Conservation (phyloP, 2,113 vertebrate species). For the Antechinus flavipes region DNA sequence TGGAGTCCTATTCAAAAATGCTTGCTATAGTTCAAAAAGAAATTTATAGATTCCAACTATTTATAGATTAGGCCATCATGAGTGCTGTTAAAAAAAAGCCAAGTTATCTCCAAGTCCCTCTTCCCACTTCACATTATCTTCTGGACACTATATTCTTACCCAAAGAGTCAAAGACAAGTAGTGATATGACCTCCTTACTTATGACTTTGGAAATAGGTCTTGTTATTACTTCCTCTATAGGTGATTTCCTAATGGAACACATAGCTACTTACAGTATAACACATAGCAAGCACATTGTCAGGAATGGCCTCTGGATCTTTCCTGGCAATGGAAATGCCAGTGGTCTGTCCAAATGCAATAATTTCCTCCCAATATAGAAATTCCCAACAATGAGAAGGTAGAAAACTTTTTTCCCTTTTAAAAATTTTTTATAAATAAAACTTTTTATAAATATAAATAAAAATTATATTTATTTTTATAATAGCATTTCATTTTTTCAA, state of each 20-base stretch:
- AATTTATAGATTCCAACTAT: neutral
- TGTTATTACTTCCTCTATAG: neutral
- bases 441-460: too few relatives aligned
- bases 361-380: neutral
- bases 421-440: neutral
- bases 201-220: neutral
- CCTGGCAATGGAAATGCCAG: neutral
- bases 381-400: neutral
- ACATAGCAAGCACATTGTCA: neutral
- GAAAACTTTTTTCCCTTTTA: neutral
- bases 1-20: neutral
- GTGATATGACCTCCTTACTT: neutral
- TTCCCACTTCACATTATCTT: too few relatives aligned
- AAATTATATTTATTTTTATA: too few relatives aligned
- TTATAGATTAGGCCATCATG: neutral
- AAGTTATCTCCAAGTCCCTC: too few relatives aligned
- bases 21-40: neutral
- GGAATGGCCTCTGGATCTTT: neutral
- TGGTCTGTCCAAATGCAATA: neutral
- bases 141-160: too few relatives aligned
- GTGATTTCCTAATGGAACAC: neutral
- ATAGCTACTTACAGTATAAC: neutral
- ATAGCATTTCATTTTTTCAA: too few relatives aligned
- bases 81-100: too few relatives aligned
- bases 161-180: neutral